Conservation (phyloP, 2,113 vertebrate species). For the Psammodynastes pulverulentus region DNA sequence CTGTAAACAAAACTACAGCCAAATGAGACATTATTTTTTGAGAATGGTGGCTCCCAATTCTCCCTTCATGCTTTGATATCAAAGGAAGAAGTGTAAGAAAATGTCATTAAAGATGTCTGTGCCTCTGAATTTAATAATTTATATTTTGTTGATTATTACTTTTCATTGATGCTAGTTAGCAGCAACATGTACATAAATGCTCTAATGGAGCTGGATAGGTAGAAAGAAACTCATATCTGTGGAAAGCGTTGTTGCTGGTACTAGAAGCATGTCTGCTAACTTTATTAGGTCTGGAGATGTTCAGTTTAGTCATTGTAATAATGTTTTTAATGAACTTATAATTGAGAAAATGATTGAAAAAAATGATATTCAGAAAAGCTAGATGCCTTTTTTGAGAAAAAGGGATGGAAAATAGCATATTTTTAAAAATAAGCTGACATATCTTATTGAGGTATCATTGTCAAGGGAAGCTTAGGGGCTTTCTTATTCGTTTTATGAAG, state of each 20-base stretch:
- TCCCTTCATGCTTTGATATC: no score
- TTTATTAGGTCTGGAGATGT: conserved; percentile 18
- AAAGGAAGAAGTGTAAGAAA: neutral
- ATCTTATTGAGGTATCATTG: conserved; percentile 5
- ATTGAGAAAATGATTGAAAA: conserved; percentile 20
- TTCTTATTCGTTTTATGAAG: neutral
- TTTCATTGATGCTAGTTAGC: neutral
- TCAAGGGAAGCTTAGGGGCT: neutral
- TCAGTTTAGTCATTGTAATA: neutral
- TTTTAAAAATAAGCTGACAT: neutral
- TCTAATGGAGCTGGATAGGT: neutral
- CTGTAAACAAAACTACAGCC: conserved; percentile 7
- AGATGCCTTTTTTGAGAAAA: neutral
- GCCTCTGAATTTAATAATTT: neutral
- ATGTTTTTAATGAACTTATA: conserved; percentile 18
- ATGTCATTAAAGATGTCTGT: neutral
- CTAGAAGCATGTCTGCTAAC: neutral
- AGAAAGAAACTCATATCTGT: rapidly evolving
- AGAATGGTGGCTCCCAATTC: no score
- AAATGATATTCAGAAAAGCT: neutral
- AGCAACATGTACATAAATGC: neutral
- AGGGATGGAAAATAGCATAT: neutral
- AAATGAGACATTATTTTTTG: conserved; percentile 44
- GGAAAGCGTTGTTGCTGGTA: neutral
- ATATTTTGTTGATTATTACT: no score